Conservation (phyloP, 1,140 invertebrate genomes). For the Whitmania pigra region DNA sequence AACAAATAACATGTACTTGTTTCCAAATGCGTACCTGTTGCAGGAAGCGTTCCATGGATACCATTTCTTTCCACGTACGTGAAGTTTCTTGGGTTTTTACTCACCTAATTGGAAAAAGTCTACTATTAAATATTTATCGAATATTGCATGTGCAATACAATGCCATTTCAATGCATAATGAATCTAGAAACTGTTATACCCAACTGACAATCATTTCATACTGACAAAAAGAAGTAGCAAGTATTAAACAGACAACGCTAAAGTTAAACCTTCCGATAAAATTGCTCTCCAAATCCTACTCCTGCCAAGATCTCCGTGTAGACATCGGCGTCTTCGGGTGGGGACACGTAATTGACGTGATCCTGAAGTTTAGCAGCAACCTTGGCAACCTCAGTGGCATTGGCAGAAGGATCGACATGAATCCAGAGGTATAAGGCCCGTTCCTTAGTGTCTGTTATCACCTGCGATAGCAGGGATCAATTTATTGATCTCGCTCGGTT, state of each 20-base stretch:
- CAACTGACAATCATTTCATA: neutral
- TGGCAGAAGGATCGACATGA: constrained; percentile 33
- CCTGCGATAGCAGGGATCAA: constrained; percentile 26
- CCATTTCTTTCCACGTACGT: constrained; percentile 35
- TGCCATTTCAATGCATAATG: neutral
- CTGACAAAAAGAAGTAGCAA: neutral
- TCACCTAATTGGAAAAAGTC: constrained; percentile 29
- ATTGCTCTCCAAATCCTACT: constrained; percentile 38
- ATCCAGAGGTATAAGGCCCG: constrained; percentile 40
- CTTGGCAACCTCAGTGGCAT: constrained; percentile 32
- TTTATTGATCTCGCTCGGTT: neutral
- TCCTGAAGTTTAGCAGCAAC: constrained; percentile 31
- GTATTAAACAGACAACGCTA: too few relatives aligned
- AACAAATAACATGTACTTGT: too few relatives aligned
- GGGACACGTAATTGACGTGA: constrained; percentile 33
- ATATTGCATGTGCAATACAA: too few relatives aligned
- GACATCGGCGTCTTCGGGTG: constrained; percentile 33
- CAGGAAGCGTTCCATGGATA: constrained; percentile 36
- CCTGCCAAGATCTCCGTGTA: constrained; percentile 37
- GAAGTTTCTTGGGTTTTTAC: constrained; percentile 29
- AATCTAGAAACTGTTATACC: neutral
- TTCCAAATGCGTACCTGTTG: constrained; percentile 32
- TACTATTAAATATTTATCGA: neutral
- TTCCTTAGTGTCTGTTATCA: constrained; percentile 35
- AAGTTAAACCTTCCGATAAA: constrained; percentile 35